Conservation (phyloP, 2,888 invertebrate species). For the Rhorus exstirpatorius region DNA sequence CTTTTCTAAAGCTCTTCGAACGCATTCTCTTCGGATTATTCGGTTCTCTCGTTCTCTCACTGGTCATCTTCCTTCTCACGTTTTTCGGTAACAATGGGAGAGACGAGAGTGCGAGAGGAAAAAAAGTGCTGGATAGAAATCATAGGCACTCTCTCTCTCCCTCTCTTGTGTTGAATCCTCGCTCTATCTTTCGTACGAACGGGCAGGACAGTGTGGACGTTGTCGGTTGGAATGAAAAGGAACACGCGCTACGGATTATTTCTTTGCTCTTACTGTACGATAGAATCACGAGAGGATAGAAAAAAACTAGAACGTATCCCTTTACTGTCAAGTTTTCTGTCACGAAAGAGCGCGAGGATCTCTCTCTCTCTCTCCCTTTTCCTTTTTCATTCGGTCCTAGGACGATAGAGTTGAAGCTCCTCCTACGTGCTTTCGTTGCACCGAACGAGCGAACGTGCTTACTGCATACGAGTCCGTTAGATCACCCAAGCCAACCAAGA, state of each 20-base stretch:
- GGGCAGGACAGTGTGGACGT: slow-evolving; percentile 53
- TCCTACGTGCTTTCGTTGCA: slow-evolving; percentile 47
- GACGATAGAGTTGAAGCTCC: slow-evolving; percentile 1
- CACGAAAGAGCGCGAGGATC: slow-evolving; percentile 32
- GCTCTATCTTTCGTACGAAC: slow-evolving; percentile 35
- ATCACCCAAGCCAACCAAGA: slow-evolving; percentile 1
- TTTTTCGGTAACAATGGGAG: slow-evolving; percentile 57
- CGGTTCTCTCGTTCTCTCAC: slow-evolving; percentile 40
- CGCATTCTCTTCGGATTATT: slow-evolving; percentile 59
- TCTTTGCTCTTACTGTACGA: slow-evolving; percentile 45
- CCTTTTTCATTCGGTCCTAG: too few relatives aligned
- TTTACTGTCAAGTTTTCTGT: slow-evolving; percentile 41
- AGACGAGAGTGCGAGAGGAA: slow-evolving; percentile 34
- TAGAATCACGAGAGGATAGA: slow-evolving; percentile 20
- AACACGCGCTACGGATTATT: slow-evolving; percentile 62
- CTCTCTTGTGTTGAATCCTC: neutral
- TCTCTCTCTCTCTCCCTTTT: too few relatives aligned
- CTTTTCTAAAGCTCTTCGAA: slow-evolving; percentile 59
- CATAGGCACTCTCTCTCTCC: slow-evolving; percentile 13
- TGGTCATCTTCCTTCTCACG: slow-evolving; percentile 48
- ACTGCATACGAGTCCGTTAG: slow-evolving; percentile 27
- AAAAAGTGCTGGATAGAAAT: slow-evolving; percentile 46
- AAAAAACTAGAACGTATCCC: slow-evolving; percentile 38
- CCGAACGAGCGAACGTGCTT: slow-evolving; percentile 59
- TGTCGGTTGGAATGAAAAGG: slow-evolving; percentile 63